phyloP scores from a whole-genome alignment of 35 echinoderm and acorn worm species.

The Eucidaris tribuloides region DNA sequence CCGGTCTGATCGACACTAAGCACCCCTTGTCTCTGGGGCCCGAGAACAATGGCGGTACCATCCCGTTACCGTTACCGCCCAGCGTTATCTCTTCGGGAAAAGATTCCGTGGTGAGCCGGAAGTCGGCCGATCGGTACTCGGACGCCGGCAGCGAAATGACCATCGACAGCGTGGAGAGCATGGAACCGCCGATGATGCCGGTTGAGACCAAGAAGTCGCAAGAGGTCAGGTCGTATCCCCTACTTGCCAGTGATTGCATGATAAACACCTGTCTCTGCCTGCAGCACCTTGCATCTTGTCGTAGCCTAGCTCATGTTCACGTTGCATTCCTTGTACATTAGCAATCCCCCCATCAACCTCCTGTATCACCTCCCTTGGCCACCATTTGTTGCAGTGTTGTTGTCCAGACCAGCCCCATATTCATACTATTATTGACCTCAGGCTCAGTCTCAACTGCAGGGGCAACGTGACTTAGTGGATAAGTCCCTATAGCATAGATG shows the following conservation, averaged over 20 bases:
- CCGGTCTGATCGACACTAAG: not conserved
- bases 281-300: slow-evolving; percentile 7
- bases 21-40: not conserved
- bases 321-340: too few species aligned
- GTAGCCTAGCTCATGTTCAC: too few species aligned
- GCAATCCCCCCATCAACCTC: too few species aligned
- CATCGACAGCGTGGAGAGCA: slow-evolving; percentile 63
- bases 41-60: not conserved
- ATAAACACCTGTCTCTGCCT: not conserved
- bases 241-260: too few species aligned
- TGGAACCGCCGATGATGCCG: slow-evolving; percentile 17
- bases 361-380: too few species aligned
- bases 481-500: too few species aligned
- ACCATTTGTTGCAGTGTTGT: too few species aligned
- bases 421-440: too few species aligned
- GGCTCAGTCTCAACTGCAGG: too few species aligned
- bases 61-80: not conserved
- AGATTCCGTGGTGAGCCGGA: slow-evolving; percentile 44
- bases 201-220: slow-evolving; percentile 18
- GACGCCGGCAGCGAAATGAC: slow-evolving; percentile 67
- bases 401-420: too few species aligned
- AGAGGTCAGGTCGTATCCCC: slow-evolving; percentile 6
- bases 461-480: too few species aligned
- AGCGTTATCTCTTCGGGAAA: not conserved
- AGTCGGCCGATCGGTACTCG: slow-evolving; percentile 35